A percentile compares a stretch with the other conserved stretches of the same genome.
These are phyloP conservation scores for Iguana delicatissima DNA, from an alignment of 2,797 vertebrate species.

Conservation along the genomic window DNA sequence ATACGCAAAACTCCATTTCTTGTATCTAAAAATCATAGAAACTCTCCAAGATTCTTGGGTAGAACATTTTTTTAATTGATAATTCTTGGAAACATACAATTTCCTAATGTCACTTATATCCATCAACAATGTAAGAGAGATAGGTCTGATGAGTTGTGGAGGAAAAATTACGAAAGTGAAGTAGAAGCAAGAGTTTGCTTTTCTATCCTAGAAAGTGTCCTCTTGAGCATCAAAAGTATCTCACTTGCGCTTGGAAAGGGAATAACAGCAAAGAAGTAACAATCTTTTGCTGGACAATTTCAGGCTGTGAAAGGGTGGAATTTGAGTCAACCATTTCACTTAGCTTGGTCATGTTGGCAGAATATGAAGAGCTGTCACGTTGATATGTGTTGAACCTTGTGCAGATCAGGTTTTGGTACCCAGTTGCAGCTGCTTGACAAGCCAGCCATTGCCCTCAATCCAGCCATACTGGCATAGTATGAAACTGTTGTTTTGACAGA, in stretches of 20 bases:
- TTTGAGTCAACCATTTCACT: neutral
- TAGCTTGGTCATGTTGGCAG: no score
- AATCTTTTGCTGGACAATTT: neutral
- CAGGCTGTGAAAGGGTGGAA: neutral
- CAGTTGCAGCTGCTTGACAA: neutral
- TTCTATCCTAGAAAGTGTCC: neutral
- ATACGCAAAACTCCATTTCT: neutral
- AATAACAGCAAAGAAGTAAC: neutral
- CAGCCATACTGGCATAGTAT: neutral
- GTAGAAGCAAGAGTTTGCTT: neutral
- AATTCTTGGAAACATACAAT: neutral
- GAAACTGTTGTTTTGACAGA: neutral
- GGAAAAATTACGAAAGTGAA: neutral
- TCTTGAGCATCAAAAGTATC: neutral
- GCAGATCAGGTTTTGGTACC: neutral
- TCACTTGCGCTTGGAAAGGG: neutral
- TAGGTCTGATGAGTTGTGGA: neutral
- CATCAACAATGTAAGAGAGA: neutral
- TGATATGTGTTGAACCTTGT: neutral
- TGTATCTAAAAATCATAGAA: neutral
- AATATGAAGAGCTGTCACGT: neutral
- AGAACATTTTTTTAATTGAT: neutral
- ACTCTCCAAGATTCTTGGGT: neutral
- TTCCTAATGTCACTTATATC: neutral
- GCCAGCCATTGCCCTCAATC: neutral